Base-by-base conservation (phyloP, 2,888 invertebrate genomes). In the Aradus depressus region DNA sequence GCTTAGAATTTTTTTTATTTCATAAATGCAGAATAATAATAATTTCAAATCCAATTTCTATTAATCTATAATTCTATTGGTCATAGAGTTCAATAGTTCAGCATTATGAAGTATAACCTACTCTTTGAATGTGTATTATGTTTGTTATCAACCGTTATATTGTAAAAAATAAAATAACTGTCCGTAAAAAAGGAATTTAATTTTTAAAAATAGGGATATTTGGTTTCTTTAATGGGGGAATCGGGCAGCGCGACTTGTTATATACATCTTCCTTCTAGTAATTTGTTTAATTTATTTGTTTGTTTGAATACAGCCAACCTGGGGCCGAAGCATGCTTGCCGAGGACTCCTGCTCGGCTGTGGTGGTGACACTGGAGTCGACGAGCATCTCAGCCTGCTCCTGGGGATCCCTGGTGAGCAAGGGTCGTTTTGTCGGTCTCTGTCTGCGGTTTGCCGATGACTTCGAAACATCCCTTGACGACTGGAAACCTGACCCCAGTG, bases 391-490 rank as follows among this genome's bases (percentile, higher is more conserved):
- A 4, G 97, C 97, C 1, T 93, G 95, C 66, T 91, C 88, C 63
- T 90, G 88, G 14, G 92, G 93, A n/a, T 90, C 92, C 4, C 74
- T 98, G 31, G 96, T 96, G 35, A 91, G 91, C 64, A 90, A 90
- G 67, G 98, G 56, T 8, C 45, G 84, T 60, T 91, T 91, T 68
- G 84, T 85, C 44, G 91, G 91, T 0, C 75, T 95, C 26, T 91
- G 96, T 66, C 73, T 97, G 60, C 78, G 96, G 45, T 97, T 98
- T 72, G 91, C 95, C 0, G 93, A 96, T 63, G 96, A 97, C 69
- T 95, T 96, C 70, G 93, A 96, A 70, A 89, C 91, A 0, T 89
- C 90, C 25, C 73, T 93, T 62, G 95, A 96, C 66, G 96, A 96
- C 68, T 96, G 96, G 96, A 92, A 92, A 68, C 96, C 96, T 1